Evolutionary conservation across 2,888 invertebrate species (phyloP), one percentile per base, ranked within the genome.

Genomic region (Lepidocyrtoides sp.): DNA sequence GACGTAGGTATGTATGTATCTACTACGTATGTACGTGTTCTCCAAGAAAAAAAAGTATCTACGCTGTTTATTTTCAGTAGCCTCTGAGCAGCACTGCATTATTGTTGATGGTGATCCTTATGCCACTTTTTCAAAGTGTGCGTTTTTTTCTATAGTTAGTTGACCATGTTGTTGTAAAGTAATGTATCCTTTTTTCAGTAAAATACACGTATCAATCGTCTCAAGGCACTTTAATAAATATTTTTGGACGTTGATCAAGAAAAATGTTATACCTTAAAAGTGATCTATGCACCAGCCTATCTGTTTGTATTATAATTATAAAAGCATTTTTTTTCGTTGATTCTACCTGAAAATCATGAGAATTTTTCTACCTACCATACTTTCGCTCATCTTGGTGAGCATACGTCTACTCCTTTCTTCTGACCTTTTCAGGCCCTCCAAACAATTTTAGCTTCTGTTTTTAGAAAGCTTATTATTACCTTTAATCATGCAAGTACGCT

Each of bases 191-290:
- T 63, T 63, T 69, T 69, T 26, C 36, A 41, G 20, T 44, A 41
- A 44, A 72, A 44, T 72, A 14, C 29, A 72, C 41, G n/a, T 12
- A 72, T 72, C 41, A 72, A 72, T 20, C 44, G 20, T 41, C 44
- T 44, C 44, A 72, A 23, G 72, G 72, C 72, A 72, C 23, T 72
- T 72, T 72, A 44, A 69, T 69, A 69, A 69, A 17, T 36, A 36
- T 44, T 72, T 44, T 44, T 20, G 72, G 41, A 69, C 69, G 69
- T 69, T 32, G 69, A 69, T 69, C 44, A 72, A 72, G 44, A 41
- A 72, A 72, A 44, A n/a, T 8, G 17, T 48, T 10, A 12, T 3
- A 12, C 60, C 14, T 26, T 60, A 60, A 12, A 48, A 48, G 12
- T 12, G 12, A 48, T 48, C 44, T 48, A 48, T 48, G 7, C 12